Percentiles rank a stretch among this genome's conserved stretches.
phyloP scores from a whole-genome alignment of 2,113 vertebrate genomes.

The Gila orcuttii region DNA sequence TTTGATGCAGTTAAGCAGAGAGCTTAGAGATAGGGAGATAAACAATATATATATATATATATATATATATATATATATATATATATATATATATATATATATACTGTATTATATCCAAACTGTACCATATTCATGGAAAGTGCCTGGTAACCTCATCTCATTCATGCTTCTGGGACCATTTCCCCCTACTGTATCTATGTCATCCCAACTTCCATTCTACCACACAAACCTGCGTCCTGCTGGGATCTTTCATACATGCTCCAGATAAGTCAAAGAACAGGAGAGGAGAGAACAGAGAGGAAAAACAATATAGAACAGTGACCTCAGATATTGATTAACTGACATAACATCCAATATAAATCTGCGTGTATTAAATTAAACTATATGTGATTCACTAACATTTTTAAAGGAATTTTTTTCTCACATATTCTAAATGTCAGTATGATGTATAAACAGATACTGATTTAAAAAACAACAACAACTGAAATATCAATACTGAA shows the following conservation, averaged over 20 bases:
- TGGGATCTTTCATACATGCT: conserved; percentile 39
- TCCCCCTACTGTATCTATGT: neutral
- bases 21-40: too few species aligned
- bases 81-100: too few species aligned
- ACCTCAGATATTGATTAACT: neutral
- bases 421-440: neutral
- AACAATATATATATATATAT: too few species aligned
- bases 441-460: neutral
- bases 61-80: too few species aligned
- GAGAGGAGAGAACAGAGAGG: neutral
- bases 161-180: neutral
- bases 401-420: neutral
- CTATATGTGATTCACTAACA: neutral
- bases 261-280: conserved; percentile 46
- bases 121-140: neutral
- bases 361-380: neutral
- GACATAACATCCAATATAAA: neutral
- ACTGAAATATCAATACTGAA: neutral
- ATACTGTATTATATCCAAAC: neutral
- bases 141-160: conserved; percentile 18
- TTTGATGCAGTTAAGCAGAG: too few species aligned
- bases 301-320: neutral
- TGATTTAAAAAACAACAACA: neutral
- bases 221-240: neutral
- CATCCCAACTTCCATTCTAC: conserved; percentile 4